Conservation (phyloP, 1,140 invertebrate genomes). For the Ostrea denselamellosa region DNA sequence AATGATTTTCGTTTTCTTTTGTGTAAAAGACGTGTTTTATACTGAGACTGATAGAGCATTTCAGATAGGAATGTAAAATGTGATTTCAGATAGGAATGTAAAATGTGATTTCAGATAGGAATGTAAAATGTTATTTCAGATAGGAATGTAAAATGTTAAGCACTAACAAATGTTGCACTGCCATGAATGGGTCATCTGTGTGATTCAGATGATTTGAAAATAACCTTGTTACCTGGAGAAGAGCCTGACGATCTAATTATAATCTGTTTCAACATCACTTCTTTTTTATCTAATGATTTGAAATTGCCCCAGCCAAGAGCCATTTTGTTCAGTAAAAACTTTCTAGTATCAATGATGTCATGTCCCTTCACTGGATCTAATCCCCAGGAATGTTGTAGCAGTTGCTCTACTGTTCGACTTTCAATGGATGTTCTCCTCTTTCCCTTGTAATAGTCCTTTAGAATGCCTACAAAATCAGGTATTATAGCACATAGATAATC, state of each 20-base stretch:
- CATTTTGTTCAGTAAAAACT: not conserved
- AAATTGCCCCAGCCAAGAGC: not conserved
- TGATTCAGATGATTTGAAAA: not conserved
- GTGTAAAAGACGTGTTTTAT: no score
- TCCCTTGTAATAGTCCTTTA: not conserved
- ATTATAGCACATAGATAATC: not conserved
- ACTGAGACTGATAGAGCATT: no score
- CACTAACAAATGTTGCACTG: no score
- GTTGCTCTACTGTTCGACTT: not conserved
- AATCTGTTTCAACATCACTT: not conserved
- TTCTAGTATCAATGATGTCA: conserved; percentile 16
- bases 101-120: no score
- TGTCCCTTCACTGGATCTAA: not conserved
- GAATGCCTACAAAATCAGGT: not conserved
- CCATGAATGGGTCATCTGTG: no score
- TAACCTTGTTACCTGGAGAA: not conserved
- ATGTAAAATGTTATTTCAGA: no score
- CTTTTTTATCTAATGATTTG: not conserved
- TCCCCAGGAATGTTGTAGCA: not conserved
- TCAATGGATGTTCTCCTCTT: not conserved
- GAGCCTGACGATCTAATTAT: not conserved
- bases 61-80: no score
- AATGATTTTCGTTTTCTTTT: no score
- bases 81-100: no score
- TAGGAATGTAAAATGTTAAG: no score